These are phyloP conservation scores for Chrysolina americana DNA, from an alignment of 2,888 invertebrate species.

Conservation along the genomic window DNA sequence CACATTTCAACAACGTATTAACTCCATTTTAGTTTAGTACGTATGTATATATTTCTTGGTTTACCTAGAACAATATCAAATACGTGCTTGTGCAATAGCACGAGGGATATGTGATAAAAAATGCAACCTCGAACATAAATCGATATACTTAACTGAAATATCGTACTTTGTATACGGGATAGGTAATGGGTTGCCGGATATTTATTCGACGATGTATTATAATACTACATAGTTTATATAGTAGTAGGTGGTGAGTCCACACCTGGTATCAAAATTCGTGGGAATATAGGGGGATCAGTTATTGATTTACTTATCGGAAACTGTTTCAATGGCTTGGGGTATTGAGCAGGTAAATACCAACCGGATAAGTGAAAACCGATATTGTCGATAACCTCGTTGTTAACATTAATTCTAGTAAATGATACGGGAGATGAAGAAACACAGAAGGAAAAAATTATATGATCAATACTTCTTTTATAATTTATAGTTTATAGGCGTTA, in stretches of 20 bases:
- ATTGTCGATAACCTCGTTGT: background rate
- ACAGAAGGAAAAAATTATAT: background rate
- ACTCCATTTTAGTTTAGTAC: background rate
- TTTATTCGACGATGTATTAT: no score
- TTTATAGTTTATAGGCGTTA: no score
- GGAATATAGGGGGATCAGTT: background rate
- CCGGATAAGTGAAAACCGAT: background rate
- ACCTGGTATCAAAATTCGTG: conserved; percentile 13
- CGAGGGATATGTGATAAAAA: background rate
- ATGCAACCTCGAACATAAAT: conserved; percentile 8
- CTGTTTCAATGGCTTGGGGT: background rate
- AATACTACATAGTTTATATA: no score
- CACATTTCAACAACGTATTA: background rate
- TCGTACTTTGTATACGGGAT: background rate
- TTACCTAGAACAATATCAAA: background rate
- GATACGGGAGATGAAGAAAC: background rate
- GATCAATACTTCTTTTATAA: no score
- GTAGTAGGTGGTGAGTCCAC: background rate
- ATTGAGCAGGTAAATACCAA: conserved; percentile 2
- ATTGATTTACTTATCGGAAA: conserved; percentile 1
- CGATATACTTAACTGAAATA: background rate
- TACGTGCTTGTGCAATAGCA: background rate
- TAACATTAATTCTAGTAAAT: no score
- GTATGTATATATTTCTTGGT: conserved; percentile 1
- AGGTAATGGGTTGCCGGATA: no score